A percentile compares a stretch with the other conserved stretches of the same genome.
Conservation (phyloP, 2,113 vertebrate genomes). For the Circaetus cinerascens region DNA sequence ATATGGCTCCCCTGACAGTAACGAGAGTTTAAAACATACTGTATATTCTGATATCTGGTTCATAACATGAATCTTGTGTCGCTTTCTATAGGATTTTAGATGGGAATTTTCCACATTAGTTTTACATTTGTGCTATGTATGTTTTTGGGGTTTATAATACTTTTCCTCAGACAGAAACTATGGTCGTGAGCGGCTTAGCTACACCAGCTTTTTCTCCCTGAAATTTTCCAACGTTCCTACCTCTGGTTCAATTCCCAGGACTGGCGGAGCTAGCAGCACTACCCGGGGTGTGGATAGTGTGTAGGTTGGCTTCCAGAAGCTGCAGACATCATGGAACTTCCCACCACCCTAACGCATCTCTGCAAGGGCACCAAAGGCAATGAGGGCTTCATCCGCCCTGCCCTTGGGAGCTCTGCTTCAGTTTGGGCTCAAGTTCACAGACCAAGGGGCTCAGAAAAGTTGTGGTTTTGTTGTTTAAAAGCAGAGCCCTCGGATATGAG, state of each 20-base stretch:
- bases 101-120: background rate
- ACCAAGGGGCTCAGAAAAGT: background rate
- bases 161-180: background rate
- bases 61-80: background rate
- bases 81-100: background rate
- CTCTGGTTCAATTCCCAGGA: background rate
- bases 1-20: background rate
- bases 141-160: background rate
- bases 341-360: too few species aligned
- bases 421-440: background rate
- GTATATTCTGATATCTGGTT: background rate
- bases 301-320: background rate
- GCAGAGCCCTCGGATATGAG: background rate
- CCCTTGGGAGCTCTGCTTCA: background rate
- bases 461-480: background rate
- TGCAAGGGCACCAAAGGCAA: background rate
- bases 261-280: background rate
- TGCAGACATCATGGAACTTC: background rate
- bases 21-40: constrained; percentile 14
- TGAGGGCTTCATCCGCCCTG: background rate
- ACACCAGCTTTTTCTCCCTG: background rate
- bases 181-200: background rate
- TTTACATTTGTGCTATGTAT: background rate
- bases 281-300: accelerated
- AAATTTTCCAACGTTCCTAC: background rate